A percentile compares a stretch with the other conserved stretches of the same genome.
These are phyloP conservation scores for Tetramorium bicarinatum DNA, from an alignment of 2,888 invertebrate genomes.

Conservation along the genomic window DNA sequence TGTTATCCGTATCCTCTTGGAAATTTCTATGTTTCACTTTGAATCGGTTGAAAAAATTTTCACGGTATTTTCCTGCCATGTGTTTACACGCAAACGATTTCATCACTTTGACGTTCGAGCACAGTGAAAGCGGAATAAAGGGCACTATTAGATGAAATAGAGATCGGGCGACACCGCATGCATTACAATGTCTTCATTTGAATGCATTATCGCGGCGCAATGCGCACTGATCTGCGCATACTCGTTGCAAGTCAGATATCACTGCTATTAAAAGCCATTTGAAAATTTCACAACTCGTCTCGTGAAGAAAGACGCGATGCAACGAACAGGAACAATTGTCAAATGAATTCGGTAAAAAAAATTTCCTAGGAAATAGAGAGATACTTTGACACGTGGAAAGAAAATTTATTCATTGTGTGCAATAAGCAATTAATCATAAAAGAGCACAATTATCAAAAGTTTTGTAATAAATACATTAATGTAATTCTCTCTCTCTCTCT, in stretches of 20 bases:
- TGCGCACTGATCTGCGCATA: constrained; percentile 29
- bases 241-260: constrained; percentile 30
- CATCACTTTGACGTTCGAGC: constrained; percentile 8
- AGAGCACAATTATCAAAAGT: background rate
- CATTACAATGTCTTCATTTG: constrained; percentile 40
- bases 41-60: constrained; percentile 6
- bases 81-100: constrained; percentile 5
- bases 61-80: background rate
- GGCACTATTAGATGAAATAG: constrained; percentile 44
- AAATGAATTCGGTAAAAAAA: background rate
- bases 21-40: background rate
- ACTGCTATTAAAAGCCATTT: constrained; percentile 4
- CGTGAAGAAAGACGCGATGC: constrained; percentile 10
- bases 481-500: background rate
- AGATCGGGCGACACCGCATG: background rate
- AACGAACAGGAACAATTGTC: background rate
- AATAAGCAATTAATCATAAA: constrained; percentile 14
- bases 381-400: background rate
- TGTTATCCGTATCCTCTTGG: background rate
- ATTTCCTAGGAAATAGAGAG: background rate
- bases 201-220: constrained; percentile 30
- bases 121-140: constrained; percentile 54
- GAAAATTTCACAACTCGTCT: constrained; percentile 14
- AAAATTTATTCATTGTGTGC: background rate
- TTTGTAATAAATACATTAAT: background rate